Conservation (phyloP, 2,113 vertebrate genomes). For the Hyperopisus bebe region DNA sequence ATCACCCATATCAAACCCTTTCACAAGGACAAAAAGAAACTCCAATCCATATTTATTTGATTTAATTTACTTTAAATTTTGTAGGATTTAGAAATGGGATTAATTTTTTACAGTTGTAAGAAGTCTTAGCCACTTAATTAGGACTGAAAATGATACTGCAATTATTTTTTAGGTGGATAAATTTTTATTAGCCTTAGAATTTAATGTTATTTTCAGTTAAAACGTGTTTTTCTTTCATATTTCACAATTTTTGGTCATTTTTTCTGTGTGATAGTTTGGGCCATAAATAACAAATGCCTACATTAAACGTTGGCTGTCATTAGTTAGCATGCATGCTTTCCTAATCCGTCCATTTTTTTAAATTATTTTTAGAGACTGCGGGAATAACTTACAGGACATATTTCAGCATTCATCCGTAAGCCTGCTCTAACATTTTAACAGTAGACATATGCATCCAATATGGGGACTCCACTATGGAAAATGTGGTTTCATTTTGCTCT, state of each 20-base stretch:
- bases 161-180: slow-evolving; percentile 51
- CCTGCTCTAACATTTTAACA: neutral
- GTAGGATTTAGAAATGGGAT: slow-evolving; percentile 62
- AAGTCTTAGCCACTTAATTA: slow-evolving; percentile 62
- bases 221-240: neutral
- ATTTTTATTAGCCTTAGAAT: slow-evolving; percentile 40
- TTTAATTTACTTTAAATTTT: slow-evolving; percentile 66
- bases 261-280: neutral
- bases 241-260: neutral
- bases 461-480: neutral
- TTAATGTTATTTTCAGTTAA: slow-evolving; percentile 46
- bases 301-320: neutral
- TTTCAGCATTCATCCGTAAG: neutral
- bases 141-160: slow-evolving; percentile 58
- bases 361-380: neutral
- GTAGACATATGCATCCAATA: neutral
- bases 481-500: neutral
- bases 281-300: neutral
- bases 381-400: neutral
- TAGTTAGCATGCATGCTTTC: neutral
- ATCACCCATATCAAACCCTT: slow-evolving; percentile 63
- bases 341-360: neutral
- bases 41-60: slow-evolving; percentile 59
- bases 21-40: slow-evolving; percentile 43
- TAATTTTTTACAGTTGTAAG: slow-evolving; percentile 61